Percentiles rank a stretch among this genome's conserved stretches.
phyloP scores from a whole-genome alignment of 53 echinoderm and acorn worm species.

The Zoroaster sp. region DNA sequence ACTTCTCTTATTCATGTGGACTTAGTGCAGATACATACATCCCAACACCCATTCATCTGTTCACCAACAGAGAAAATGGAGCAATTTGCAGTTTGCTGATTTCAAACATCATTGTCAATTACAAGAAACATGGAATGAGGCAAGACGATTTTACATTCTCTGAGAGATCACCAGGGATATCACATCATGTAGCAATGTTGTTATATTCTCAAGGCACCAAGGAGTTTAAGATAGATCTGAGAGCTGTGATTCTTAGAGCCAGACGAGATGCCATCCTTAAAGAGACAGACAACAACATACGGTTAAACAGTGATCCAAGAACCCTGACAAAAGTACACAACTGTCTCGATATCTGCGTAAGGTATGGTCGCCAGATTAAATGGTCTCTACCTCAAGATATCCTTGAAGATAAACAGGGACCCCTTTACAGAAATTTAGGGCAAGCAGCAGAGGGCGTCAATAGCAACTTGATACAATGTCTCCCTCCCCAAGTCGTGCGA shows the following conservation, averaged over 20 bases:
- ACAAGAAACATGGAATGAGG: neutral
- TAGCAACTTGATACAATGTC: neutral
- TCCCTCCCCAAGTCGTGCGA: neutral
- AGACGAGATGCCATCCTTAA: neutral
- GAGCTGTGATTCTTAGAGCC: conserved; percentile 11
- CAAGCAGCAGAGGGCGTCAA: neutral
- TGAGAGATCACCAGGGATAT: neutral
- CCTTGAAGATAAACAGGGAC: neutral
- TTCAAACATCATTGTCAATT: conserved; percentile 6
- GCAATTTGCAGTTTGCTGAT: conserved; percentile 1
- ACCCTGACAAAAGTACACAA: neutral
- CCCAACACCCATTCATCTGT: neutral
- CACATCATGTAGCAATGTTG: neutral
- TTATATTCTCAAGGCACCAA: neutral
- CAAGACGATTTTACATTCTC: neutral
- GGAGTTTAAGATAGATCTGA: neutral
- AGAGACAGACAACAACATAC: neutral
- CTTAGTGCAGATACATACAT: conserved; percentile 5
- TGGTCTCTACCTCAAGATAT: neutral
- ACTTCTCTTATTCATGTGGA: neutral
- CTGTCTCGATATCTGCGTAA: neutral
- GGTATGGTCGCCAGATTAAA: neutral
- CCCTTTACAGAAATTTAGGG: neutral
- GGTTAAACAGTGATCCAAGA: neutral
- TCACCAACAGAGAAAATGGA: neutral